Base-by-base conservation (phyloP, 2,113 vertebrate genomes). In the Scomber colias region DNA sequence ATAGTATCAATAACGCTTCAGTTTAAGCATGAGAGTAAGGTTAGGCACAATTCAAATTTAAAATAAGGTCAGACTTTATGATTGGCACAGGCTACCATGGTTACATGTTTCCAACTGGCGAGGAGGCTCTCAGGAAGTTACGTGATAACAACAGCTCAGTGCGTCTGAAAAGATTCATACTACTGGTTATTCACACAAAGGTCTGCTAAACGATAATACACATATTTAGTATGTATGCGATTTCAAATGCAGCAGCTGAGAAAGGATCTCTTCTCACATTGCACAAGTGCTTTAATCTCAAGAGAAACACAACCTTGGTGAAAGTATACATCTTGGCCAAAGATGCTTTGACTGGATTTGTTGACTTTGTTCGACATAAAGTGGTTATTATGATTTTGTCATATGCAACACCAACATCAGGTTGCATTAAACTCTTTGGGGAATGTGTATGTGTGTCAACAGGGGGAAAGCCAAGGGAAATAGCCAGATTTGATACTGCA, bases 391-490 rank as follows among this genome's bases (percentile, higher is more conserved):
- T 27, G 12, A 40, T 44, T 79, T 67, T 64, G 45, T 59, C 12
- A 45, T 21, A 24, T 55, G 57, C 73, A 88, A 70, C 70, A 59
- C 5, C 19, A 49, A 0, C 66, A 64, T 67, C 49, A 59, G 5
- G 9, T 66, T 79, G 49, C 71, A 51, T 8, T 1, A 1, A 68
- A 76, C 12, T 63, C 72, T 79, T 56, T 63, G 53, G 77, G 44
- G 59, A 82, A 15, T 31, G n/a, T 55, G 30, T 11, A n/a, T 55
- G 30, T 11, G 0, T 48, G 35, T 35, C 51, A 56, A 12, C 71
- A 11, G 10, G 21, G n/a, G 45, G 13, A 40, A 27, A 21, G 51
- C 14, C 24, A n/a, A 13, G 49, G 64, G 40, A 71, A 21, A 49
- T 7, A 31, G 2, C n/a, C 5, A 21, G 31, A 61, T 53, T 67